Percentiles rank a stretch among this genome's conserved stretches.
These are phyloP conservation scores for Brachionus angularis DNA, from an alignment of 1,140 invertebrate genomes.

Conservation along the genomic window DNA sequence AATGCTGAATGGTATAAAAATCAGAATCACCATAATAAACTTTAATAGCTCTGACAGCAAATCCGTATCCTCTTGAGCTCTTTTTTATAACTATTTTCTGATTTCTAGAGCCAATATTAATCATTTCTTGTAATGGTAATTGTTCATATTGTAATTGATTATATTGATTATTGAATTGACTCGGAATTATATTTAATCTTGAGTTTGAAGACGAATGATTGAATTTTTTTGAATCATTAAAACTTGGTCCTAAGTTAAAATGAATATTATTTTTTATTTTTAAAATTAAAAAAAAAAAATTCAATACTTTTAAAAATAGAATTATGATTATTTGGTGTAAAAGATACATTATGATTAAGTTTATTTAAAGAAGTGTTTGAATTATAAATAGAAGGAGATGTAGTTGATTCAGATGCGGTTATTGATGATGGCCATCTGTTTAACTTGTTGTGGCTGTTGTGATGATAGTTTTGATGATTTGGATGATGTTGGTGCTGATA, in stretches of 20 bases:
- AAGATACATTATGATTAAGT: not conserved
- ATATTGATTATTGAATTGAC: too few relatives aligned
- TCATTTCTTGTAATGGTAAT: too few relatives aligned
- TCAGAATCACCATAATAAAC: constrained; percentile 94
- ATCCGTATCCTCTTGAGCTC: constrained; percentile 88
- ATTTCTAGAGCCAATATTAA: not conserved
- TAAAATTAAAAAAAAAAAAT: not conserved
- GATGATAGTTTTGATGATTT: constrained; percentile 2
- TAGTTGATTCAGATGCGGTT: not conserved
- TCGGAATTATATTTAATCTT: not conserved
- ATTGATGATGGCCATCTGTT: constrained; percentile 33
- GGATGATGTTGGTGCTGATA: constrained; percentile 14
- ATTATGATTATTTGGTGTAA: too few relatives aligned
- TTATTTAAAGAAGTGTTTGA: not conserved
- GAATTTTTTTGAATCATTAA: not conserved
- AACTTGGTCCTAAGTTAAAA: not conserved
- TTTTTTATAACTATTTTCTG: constrained; percentile 79
- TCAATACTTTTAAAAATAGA: not conserved
- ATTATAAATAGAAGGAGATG: constrained; percentile 1
- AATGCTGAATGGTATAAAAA: constrained; percentile 93
- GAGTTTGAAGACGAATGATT: constrained; percentile 20
- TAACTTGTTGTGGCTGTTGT: not conserved
- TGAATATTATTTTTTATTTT: not conserved
- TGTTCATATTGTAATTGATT: too few relatives aligned
- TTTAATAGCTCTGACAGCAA: constrained; percentile 87